phyloP scores from a whole-genome alignment of 2,113 vertebrate genomes.

The Paraplagusia blochii region DNA sequence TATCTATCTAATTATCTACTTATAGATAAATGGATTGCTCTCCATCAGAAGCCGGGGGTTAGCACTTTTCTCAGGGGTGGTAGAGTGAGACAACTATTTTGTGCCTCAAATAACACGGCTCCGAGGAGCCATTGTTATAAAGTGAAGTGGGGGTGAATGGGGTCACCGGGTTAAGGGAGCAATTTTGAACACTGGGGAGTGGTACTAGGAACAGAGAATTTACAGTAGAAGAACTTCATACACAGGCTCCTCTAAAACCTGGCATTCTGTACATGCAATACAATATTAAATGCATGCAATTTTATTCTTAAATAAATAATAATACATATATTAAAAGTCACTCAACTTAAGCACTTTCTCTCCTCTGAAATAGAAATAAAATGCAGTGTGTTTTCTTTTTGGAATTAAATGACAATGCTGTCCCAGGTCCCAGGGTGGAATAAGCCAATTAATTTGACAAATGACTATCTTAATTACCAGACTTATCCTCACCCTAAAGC shows the following conservation, averaged over 20 bases:
- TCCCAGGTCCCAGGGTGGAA: conserved; percentile 59
- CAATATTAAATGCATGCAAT: no score
- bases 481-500: conserved; percentile 62
- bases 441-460: conserved; percentile 71
- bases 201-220: conserved; percentile 54
- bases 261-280: conserved; percentile 11
- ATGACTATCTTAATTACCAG: conserved; percentile 77
- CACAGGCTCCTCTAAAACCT: conserved; percentile 35
- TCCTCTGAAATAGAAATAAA: no score
- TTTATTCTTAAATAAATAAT: no score
- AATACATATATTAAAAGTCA: no score
- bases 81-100: conserved; percentile 73
- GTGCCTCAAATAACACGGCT: conserved; percentile 79
- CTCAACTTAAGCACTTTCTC: conserved; percentile 52
- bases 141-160: conserved; percentile 64
- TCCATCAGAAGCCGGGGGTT: conserved; percentile 33
- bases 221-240: not conserved
- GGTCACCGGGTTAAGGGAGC: conserved; percentile 63
- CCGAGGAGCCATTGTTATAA: conserved; percentile 69
- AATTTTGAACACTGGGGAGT: conserved; percentile 66
- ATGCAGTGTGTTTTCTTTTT: no score
- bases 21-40: no score
- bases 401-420: conserved; percentile 46
- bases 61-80: conserved; percentile 71
- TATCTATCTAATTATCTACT: no score